These are phyloP conservation scores for Mellivora capensis DNA, from an alignment of 2,113 vertebrate species.

Conservation along the genomic window DNA sequence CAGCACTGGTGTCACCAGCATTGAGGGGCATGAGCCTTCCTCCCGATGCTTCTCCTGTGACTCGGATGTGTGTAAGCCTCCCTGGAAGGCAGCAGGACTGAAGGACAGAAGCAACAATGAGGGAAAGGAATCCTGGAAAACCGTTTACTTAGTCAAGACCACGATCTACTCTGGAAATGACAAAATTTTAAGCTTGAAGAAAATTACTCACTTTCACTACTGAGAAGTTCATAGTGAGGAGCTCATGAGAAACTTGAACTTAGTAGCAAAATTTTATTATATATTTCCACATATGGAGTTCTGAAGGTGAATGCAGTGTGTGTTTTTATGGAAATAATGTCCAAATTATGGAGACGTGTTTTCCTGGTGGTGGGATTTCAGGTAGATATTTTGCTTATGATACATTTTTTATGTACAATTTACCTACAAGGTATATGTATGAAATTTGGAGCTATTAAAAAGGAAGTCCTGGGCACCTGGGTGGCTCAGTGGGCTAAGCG, in stretches of 20 bases:
- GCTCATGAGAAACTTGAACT: neutral
- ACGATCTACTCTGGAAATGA: neutral
- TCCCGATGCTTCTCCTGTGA: neutral
- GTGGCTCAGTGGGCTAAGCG: too few species aligned
- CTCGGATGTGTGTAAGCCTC: fast-evolving
- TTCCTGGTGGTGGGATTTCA: neutral
- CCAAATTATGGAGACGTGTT: neutral
- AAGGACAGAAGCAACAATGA: fast-evolving
- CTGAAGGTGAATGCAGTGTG: neutral
- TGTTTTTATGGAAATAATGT: neutral
- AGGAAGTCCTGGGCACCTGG: neutral
- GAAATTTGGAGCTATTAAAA: neutral
- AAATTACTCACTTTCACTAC: neutral
- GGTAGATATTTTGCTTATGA: neutral
- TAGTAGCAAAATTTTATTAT: neutral
- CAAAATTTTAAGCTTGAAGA: neutral
- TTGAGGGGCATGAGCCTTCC: fast-evolving
- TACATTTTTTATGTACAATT: neutral
- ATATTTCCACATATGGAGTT: neutral
- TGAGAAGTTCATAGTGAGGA: neutral
- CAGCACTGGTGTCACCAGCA: fast-evolving
- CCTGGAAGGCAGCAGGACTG: too few species aligned
- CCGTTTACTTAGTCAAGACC: neutral
- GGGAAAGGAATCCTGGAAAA: neutral
- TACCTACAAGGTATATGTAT: neutral